Percentiles rank a stretch among this genome's conserved stretches.
Conservation (phyloP, 1,140 invertebrate genomes). For the Asbolus verrucosus region DNA sequence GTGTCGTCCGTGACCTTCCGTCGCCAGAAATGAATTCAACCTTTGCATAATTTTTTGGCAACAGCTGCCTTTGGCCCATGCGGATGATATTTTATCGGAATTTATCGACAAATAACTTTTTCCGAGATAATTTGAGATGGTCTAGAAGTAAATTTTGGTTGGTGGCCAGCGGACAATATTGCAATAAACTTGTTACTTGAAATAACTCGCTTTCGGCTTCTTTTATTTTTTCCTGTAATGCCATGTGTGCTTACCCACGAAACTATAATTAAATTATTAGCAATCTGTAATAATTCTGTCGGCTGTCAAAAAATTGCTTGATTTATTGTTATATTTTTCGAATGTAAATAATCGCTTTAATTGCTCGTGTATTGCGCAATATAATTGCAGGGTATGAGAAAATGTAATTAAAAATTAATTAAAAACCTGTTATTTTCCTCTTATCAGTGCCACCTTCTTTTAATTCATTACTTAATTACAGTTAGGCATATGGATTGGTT, state of each 20-base stretch:
- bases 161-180: too few species aligned
- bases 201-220: too few species aligned
- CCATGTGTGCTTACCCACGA: too few species aligned
- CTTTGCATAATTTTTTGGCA: constrained; percentile 32
- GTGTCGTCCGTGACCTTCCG: constrained; percentile 21
- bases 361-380: neutral
- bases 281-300: neutral
- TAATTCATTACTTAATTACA: neutral
- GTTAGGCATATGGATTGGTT: neutral
- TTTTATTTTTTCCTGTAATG: too few species aligned
- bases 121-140: too few species aligned
- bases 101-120: too few species aligned
- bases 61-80: too few species aligned
- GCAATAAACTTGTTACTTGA: too few species aligned
- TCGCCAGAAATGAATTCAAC: constrained; percentile 8
- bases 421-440: neutral
- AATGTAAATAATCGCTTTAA: neutral
- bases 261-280: neutral
- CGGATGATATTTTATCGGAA: too few species aligned
- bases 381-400: neutral
- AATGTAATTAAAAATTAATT: neutral
- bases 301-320: neutral
- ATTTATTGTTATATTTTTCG: neutral
- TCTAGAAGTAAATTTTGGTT: too few species aligned
- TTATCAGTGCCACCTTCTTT: neutral